phyloP scores from a whole-genome alignment of 2,888 invertebrate genomes.

The Rhimphoctona megacephalus region DNA sequence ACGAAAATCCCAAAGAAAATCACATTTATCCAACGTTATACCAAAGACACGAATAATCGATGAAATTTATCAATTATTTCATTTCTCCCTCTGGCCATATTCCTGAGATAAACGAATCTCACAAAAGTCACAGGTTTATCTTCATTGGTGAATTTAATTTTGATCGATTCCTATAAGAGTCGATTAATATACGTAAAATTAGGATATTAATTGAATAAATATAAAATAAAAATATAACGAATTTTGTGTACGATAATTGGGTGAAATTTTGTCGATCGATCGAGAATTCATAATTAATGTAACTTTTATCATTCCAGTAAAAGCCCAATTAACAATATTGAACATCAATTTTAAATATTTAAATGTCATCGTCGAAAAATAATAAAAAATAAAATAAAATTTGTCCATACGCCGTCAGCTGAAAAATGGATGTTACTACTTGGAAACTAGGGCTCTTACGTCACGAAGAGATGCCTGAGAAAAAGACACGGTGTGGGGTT shows the following conservation, averaged over 20 bases:
- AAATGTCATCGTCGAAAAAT: neutral
- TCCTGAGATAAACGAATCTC: neutral
- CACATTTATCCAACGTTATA: conserved; percentile 38
- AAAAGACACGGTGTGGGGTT: neutral
- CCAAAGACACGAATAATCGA: conserved; percentile 25
- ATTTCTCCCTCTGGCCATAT: neutral
- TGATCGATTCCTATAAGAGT: neutral
- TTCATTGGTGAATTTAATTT: neutral
- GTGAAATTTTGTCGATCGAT: neutral
- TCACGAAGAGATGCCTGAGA: conserved; percentile 3
- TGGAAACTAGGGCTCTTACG: conserved; percentile 12
- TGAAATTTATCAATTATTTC: conserved; percentile 4
- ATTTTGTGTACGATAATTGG: neutral
- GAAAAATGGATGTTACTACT: neutral
- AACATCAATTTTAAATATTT: too few relatives aligned
- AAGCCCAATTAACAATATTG: too few relatives aligned
- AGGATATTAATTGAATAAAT: too few relatives aligned
- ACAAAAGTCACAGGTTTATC: neutral
- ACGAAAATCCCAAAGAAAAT: conserved; percentile 42
- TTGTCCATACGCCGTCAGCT: neutral
- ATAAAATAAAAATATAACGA: too few relatives aligned
- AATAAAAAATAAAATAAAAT: too few relatives aligned
- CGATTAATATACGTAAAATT: neutral
- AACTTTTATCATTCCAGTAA: too few relatives aligned
- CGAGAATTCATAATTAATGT: neutral